Base-by-base conservation (phyloP, 2,113 vertebrate species). In the Galbula dea region DNA sequence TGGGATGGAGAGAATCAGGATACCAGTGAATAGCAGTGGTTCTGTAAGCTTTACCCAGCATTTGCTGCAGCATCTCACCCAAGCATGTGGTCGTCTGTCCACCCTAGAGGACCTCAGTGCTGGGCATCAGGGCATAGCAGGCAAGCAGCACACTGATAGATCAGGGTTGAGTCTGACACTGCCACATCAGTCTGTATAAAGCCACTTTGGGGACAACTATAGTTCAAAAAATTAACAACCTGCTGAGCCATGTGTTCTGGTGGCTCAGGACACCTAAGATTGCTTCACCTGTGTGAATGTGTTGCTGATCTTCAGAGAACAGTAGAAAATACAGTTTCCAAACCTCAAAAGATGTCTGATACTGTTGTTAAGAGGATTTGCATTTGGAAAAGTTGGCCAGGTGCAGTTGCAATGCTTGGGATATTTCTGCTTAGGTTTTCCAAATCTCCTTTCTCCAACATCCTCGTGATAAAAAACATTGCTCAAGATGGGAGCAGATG, bases 401-500 rank as follows among this genome's bases (percentile, higher is more conserved):
- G 89, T 95, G 83, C 57, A 74, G 85, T 57, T 39, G 77, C 79
- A 94, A 85, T 80, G 73, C 68, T 67, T 67, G 52, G 46, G 83
- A 75, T 94, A 93, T 81, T 90, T 90, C 80, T 91, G n/a, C 62
- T 51, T 51, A 83, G 46, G 37, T 91, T 96, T 87, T 92, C 78
- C 77, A 88, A 84, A 78, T 41, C 45, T 86, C 88, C 46, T 32
- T 89, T 89, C 67, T 94, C 85, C 69, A 85, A 52, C 52, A 78
- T 59, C 66, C 84, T 86, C 0, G 6, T 79, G 84, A 57, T 66
- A 48, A 80, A 65, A 51, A 83, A 79, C 14, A 3, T 75, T 85
- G 59, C 79, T 85, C 55, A 93, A 93, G 62, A 83, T 51, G 49
- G 63, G 67, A 85, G 51, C 52, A 68, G 45, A 49, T 34, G 62